Evolutionary conservation across 2,113 vertebrate genomes (phyloP), one percentile per base, ranked within the genome.

Genomic region (Sapajus apella): DNA sequence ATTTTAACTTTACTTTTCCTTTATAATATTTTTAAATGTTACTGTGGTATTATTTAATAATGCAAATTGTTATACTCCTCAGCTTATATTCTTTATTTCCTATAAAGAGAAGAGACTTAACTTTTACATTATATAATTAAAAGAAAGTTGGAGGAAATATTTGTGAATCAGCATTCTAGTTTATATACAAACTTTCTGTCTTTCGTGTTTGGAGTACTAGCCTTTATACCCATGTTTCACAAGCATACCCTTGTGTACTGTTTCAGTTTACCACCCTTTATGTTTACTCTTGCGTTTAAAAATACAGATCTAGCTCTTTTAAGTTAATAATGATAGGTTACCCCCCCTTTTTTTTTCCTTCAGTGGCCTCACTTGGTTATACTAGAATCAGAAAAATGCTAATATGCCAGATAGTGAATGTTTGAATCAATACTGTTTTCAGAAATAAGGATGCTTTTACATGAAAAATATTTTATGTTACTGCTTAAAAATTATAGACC

Each of bases 1-100:
- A 45, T 85, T 92, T 82, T 91, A 89, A 73, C 30, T 66, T 58
- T 75, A 58, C 79, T 94, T 75, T 97, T 58, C 56, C 55, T 83
- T 73, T 55, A 27, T 25, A 61, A 47, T 79, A 32, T 64, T 84
- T 84, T 84, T 56, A 87, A 75, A 40, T 37, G 68, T 43, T 95
- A 17, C 66, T 56, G 7, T 55, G n/a, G 8, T 82, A 12, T 75
- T 89, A 92, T 68, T 92, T 95, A 94, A 81, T 92, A 89, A 84
- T 92, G 30, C 5, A 90, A 16, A 32, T 90, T 77, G 12, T 20
- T 87, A 92, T 37, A 79, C 73, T 40, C 50, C 7, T 61, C 16
- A 77, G n/a, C 30, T 95, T 87, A 70, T 68, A 87, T 73, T 79
- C 40, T 43, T n/a, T 96, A 20, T 81, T 87, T 68, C 91, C 17